phyloP scores from a whole-genome alignment of 2,888 invertebrate species.

The Stegana nigrithorax region DNA sequence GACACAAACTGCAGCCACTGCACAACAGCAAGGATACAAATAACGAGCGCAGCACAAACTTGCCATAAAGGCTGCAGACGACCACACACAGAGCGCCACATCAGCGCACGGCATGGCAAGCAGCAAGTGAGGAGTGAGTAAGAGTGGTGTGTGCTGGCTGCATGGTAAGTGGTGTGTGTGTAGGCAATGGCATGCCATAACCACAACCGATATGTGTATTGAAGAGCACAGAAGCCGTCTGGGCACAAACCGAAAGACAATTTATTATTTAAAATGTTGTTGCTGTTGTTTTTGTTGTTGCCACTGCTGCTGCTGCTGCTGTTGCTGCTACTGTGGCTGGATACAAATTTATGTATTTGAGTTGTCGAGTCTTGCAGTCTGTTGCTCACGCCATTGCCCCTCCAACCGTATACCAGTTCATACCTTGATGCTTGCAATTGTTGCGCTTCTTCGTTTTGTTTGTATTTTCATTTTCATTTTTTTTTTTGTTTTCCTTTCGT shows the following conservation, averaged over 20 bases:
- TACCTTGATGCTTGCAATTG: background rate
- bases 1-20: too few species aligned
- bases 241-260: conserved; percentile 14
- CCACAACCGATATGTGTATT: too few species aligned
- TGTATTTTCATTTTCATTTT: background rate
- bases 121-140: too few species aligned
- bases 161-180: too few species aligned
- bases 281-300: background rate
- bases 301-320: background rate
- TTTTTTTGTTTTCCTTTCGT: background rate
- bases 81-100: too few species aligned
- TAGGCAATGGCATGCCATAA: too few species aligned
- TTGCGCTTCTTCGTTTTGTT: too few species aligned
- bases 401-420: background rate
- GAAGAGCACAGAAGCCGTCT: background rate
- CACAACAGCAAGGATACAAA: too few species aligned
- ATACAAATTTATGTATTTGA: background rate
- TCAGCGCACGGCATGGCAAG: too few species aligned
- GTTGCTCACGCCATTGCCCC: background rate
- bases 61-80: too few species aligned
- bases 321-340: conserved; percentile 4
- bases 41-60: too few species aligned
- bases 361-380: background rate
- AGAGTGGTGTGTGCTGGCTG: too few species aligned
- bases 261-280: conserved; percentile 21